Percentiles rank a stretch among this genome's conserved stretches.
These are phyloP conservation scores for Limnothrissa miodon DNA, from an alignment of 2,113 vertebrate species.

Conservation along the genomic window DNA sequence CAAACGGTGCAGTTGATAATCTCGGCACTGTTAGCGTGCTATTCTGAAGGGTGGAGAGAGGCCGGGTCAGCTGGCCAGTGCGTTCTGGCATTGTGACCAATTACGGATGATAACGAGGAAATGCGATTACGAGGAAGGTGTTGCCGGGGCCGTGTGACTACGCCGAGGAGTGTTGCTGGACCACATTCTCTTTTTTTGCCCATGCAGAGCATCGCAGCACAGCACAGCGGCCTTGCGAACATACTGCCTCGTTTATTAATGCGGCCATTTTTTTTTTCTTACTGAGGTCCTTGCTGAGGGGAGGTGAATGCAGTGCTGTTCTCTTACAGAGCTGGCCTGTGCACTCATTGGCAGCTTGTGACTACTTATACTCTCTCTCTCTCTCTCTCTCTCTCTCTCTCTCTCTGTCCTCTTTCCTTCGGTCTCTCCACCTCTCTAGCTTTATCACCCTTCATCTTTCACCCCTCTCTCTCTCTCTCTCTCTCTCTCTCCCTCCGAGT, in stretches of 20 bases:
- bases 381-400: neutral
- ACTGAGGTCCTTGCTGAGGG: constrained; percentile 39
- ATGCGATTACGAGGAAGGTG: constrained; percentile 70
- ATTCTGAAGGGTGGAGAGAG: neutral
- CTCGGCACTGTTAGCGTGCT: neutral
- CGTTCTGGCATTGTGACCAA: constrained; percentile 54
- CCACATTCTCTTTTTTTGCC: constrained; percentile 13
- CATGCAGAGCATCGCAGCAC: neutral
- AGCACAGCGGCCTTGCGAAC: constrained; percentile 31
- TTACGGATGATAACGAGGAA: constrained; percentile 59
- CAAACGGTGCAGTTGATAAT: constrained; percentile 1
- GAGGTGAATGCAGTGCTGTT: constrained; percentile 65
- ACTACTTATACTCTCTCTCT: constrained; percentile 44
- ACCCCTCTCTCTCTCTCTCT: neutral
- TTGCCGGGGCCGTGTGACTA: constrained; percentile 58
- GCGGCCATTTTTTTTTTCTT: constrained; percentile 19
- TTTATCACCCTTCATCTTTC: neutral
- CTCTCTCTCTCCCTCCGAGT: neutral
- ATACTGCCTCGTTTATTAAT: constrained; percentile 42
- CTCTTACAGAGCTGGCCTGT: constrained; percentile 64
- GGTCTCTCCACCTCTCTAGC: neutral
- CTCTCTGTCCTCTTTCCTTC: neutral
- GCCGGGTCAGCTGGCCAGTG: constrained; percentile 1
- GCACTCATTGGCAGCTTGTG: constrained; percentile 72
- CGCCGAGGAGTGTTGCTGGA: constrained; percentile 16